phyloP scores from a whole-genome alignment of 1,140 invertebrate genomes.

The Bombus waltoni region DNA sequence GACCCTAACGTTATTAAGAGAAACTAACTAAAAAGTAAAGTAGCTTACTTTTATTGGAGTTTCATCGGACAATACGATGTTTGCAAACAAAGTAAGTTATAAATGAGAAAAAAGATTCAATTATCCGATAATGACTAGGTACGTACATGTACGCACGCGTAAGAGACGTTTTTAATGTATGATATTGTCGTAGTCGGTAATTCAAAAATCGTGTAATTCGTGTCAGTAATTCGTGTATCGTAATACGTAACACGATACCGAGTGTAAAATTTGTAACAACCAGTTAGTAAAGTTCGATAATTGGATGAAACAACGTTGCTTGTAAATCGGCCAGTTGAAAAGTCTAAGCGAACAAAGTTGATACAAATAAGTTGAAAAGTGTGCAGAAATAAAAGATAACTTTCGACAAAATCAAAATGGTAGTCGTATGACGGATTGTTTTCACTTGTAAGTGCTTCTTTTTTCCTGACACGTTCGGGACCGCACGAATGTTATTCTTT shows the following conservation, averaged over 20 bases:
- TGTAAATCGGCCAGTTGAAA: neutral
- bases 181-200: too few species aligned
- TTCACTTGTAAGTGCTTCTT: constrained; percentile 57
- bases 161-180: too few species aligned
- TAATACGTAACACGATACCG: too few species aligned
- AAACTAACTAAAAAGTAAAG: too few species aligned
- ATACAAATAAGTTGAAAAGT: neutral
- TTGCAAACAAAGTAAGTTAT: neutral
- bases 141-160: neutral
- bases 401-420: constrained; percentile 22
- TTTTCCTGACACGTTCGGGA: constrained; percentile 44
- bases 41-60: neutral
- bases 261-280: neutral
- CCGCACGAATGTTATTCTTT: constrained; percentile 48
- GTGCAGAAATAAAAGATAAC: neutral
- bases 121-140: neutral
- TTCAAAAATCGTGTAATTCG: too few species aligned
- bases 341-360: neutral
- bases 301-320: neutral
- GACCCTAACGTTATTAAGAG: too few species aligned
- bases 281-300: neutral
- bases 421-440: constrained; percentile 63
- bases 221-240: too few species aligned
- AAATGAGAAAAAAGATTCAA: neutral
- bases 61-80: neutral